Evolutionary conservation across 2,888 invertebrate species (phyloP).

Genomic region (Trachelus tabidus): DNA sequence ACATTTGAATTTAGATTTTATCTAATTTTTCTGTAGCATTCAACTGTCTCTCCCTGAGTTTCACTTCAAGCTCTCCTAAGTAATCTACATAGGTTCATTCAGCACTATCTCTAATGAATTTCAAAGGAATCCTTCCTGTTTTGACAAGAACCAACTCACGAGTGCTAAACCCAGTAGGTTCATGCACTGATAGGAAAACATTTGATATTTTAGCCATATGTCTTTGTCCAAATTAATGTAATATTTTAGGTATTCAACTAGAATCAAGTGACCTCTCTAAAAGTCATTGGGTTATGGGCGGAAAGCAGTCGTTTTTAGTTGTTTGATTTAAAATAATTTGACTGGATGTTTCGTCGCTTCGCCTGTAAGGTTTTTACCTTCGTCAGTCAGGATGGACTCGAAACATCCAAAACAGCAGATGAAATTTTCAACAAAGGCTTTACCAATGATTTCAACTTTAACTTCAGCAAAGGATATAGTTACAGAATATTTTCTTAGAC

Average conservation of each 20-base stretch:
- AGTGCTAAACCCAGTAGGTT: not conserved
- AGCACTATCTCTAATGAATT: not conserved
- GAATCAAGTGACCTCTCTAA: slow-evolving; percentile 9
- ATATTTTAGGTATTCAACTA: slow-evolving; percentile 9
- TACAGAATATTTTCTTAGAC: slow-evolving; percentile 11
- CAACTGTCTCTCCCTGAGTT: not conserved
- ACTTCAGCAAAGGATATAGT: slow-evolving; percentile 18
- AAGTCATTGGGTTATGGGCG: not conserved
- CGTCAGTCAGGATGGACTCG: no score
- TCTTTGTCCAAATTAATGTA: not conserved
- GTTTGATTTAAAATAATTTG: slow-evolving; percentile 10
- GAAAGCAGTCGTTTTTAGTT: slow-evolving; percentile 11
- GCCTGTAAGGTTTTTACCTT: not conserved
- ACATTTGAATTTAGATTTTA: not conserved
- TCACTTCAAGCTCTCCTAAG: not conserved
- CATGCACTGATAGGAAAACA: slow-evolving; percentile 11
- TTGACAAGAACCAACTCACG: not conserved
- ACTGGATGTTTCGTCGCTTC: not conserved
- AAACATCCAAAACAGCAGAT: not conserved
- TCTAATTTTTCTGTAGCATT: not conserved
- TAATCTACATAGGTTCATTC: not conserved
- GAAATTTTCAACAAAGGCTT: slow-evolving; percentile 4
- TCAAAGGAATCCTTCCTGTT: slow-evolving; percentile 1
- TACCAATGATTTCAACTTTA: not conserved
- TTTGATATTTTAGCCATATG: slow-evolving; percentile 4